phyloP scores from a whole-genome alignment of 64 coral and sea anemone species.

The Stichodactyla mertensii region DNA sequence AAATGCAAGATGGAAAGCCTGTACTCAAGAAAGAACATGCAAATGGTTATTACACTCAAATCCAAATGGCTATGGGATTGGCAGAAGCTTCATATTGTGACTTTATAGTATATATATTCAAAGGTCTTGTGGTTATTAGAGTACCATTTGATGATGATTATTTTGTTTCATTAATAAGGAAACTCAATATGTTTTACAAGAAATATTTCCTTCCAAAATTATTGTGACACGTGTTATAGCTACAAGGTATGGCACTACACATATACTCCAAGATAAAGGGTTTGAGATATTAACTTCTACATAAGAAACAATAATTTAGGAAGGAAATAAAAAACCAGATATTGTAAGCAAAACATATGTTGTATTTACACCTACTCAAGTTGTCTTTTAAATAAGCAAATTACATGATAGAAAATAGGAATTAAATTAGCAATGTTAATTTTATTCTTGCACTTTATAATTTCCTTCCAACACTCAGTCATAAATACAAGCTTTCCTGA shows the following conservation, averaged over 20 bases:
- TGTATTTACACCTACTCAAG: no score
- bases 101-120: conserved; percentile 40
- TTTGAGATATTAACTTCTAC: no score
- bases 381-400: no score
- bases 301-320: no score
- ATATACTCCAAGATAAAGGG: no score
- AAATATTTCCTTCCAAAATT: neutral
- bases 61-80: conserved; percentile 37
- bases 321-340: no score
- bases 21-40: conserved; percentile 25
- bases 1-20: conserved; percentile 32
- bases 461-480: no score
- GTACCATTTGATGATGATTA: conserved; percentile 32
- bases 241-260: neutral
- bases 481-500: no score
- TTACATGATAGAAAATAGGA: no score
- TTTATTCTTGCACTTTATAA: no score
- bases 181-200: neutral
- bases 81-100: conserved; percentile 10
- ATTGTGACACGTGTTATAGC: neutral
- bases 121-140: conserved; percentile 20
- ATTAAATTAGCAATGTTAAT: no score
- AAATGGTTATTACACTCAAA: conserved; percentile 44
- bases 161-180: neutral
- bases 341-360: no score